Conservation (phyloP, 2,888 invertebrate species). For the Caenorhabditis sp. region DNA sequence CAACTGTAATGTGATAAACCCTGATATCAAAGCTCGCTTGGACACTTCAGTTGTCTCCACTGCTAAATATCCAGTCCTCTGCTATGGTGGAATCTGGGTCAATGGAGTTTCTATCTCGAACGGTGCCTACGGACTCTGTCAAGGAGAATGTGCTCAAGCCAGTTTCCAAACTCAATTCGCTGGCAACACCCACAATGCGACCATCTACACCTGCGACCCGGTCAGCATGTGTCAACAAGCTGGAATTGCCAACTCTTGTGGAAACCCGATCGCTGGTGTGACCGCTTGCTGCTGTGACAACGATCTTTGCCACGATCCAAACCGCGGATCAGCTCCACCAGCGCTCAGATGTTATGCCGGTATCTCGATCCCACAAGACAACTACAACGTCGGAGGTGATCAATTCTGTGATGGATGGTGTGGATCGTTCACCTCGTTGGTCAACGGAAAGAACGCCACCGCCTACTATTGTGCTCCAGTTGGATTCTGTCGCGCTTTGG, state of each 20-base stretch:
- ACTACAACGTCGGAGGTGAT: constrained; percentile 48
- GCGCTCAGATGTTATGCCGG: constrained; percentile 53
- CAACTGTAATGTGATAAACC: constrained; percentile 50
- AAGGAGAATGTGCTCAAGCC: constrained; percentile 49
- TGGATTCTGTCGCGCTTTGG: constrained; percentile 43
- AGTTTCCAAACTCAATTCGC: constrained; percentile 37
- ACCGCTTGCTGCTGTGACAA: constrained; percentile 49
- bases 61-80: constrained; percentile 51
- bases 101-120: constrained; percentile 34
- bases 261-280: constrained; percentile 37
- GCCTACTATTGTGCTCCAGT: constrained; percentile 52
- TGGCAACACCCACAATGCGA: constrained; percentile 23
- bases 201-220: constrained; percentile 55
- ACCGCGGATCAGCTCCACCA: constrained; percentile 28
- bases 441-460: constrained; percentile 48
- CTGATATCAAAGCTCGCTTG: constrained; percentile 28
- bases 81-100: constrained; percentile 46
- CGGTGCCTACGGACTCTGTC: constrained; percentile 43
- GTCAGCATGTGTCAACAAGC: constrained; percentile 39
- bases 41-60: constrained; percentile 43
- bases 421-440: constrained; percentile 35
- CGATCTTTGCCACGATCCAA: constrained; percentile 47
- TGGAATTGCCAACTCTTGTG: constrained; percentile 31
- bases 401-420: constrained; percentile 55
- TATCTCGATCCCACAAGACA: constrained; percentile 44